Evolutionary conservation across 2,888 invertebrate species (phyloP), one percentile per base, ranked within the genome.

Genomic region (Smittia sp.): DNA sequence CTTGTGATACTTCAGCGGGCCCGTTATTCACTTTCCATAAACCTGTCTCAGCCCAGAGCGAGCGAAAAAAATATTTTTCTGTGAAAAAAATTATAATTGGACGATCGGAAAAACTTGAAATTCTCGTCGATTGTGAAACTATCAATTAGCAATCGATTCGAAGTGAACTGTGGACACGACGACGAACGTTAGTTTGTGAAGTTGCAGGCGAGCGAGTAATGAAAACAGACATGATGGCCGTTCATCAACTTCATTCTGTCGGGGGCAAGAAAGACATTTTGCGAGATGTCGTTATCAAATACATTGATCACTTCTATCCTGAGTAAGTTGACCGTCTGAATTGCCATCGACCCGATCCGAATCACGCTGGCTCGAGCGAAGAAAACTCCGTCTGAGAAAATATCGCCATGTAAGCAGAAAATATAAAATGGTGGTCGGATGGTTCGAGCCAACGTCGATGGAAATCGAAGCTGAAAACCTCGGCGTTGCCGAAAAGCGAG

Each of bases 221-320:
- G 84, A 86, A 85, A 83, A 84, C 84, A 77, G 86, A 85, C 81
- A 81, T 84, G 78, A 85, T 87, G 84, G 85, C 85, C 82, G 84
- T 86, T 78, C 81, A 82, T 76, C 86, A 85, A 83, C 87, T 87
- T 84, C 84, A 87, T 79, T 81, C 79, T 74, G 80, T 82, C 75
- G 85, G 87, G 81, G 85, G 85, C 82, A 86, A 86, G 81, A 88
- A 88, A 83, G 88, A 88, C 83, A 85, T 88, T 77, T 85, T 89
- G 76, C 84, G 88, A 78, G 88, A 88, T 82, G 88, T 88, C 77
- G 88, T 89, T 79, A 86, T 87, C 83, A 88, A 89, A 81, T 89
- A 89, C 83, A 87, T 89, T 79, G 88, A 89, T 84, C 88, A 88
- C 82, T 88, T 89, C 83, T 86, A 88, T 79, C 89, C 88, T 78